A percentile compares a stretch with the other conserved stretches of the same genome.
These are phyloP conservation scores for Oreonectes daqikongensis DNA, from an alignment of 2,797 vertebrate genomes.

Conservation along the genomic window DNA sequence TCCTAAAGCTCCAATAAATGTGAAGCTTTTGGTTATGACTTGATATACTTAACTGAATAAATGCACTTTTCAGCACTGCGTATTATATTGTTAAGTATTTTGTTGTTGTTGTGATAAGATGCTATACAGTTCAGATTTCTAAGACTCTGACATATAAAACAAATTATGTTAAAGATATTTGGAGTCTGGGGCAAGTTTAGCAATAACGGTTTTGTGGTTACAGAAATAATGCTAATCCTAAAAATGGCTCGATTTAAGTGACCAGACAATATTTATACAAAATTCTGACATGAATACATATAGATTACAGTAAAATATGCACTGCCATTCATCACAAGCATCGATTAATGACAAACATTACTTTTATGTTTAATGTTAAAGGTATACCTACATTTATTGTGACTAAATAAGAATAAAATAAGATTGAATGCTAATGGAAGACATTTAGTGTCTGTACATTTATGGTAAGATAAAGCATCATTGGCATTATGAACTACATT, in stretches of 20 bases:
- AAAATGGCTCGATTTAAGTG: too few species aligned
- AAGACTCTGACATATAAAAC: constrained; percentile 5
- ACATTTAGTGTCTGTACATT: too few species aligned
- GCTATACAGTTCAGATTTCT: not conserved
- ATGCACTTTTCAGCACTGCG: not conserved
- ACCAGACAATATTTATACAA: too few species aligned
- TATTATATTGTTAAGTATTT: not conserved
- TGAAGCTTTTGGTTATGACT: constrained; percentile 4
- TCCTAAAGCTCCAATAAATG: constrained; percentile 14
- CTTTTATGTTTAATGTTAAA: constrained; percentile 2
- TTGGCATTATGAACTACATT: too few species aligned
- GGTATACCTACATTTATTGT: too few species aligned
- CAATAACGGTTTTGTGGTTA: too few species aligned
- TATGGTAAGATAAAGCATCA: too few species aligned
- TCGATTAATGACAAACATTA: not conserved
- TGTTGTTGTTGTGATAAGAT: not conserved
- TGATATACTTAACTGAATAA: not conserved
- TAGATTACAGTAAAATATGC: not conserved
- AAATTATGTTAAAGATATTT: constrained; percentile 5
- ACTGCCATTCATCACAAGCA: not conserved
- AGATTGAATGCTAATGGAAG: too few species aligned
- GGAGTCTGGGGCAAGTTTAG: not conserved
- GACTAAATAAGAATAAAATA: too few species aligned
- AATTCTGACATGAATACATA: not conserved
- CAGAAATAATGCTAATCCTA: too few species aligned